Evolutionary conservation across 2,888 invertebrate species (phyloP).

Genomic region (Cyaniris semiargus): DNA sequence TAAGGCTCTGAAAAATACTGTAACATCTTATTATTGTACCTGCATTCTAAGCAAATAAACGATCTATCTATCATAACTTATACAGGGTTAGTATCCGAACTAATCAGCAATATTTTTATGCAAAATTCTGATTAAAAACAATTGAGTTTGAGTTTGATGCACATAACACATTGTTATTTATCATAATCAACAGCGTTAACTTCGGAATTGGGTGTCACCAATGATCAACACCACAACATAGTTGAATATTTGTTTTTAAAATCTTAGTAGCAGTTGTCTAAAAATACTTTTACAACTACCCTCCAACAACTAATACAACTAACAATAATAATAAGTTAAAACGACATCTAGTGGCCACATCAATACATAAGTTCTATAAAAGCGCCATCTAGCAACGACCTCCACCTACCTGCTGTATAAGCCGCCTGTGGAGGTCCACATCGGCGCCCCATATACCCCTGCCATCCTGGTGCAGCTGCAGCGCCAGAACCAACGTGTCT

Average conservation of each 20-base stretch:
- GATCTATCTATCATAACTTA: too few species aligned
- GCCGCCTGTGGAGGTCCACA: constrained; percentile 85
- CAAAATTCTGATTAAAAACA: too few species aligned
- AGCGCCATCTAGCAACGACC: constrained; percentile 7
- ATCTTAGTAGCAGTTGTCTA: neutral
- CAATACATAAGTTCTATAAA: neutral
- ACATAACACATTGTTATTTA: too few species aligned
- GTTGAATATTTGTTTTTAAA: too few species aligned
- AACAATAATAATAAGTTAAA: neutral
- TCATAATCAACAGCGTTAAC: too few species aligned
- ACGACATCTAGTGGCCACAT: neutral
- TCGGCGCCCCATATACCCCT: constrained; percentile 83
- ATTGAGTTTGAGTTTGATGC: too few species aligned
- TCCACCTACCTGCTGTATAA: constrained; percentile 84
- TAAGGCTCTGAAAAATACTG: too few species aligned
- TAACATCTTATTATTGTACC: too few species aligned
- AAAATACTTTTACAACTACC: neutral
- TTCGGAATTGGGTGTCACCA: too few species aligned
- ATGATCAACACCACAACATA: too few species aligned
- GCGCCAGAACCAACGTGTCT: constrained; percentile 88
- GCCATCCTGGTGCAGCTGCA: constrained; percentile 85
- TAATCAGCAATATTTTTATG: neutral
- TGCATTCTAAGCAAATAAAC: too few species aligned
- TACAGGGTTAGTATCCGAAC: neutral
- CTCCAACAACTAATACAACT: too few species aligned